Conservation (phyloP, 2,888 invertebrate species). For the Tenodera sinensis region DNA sequence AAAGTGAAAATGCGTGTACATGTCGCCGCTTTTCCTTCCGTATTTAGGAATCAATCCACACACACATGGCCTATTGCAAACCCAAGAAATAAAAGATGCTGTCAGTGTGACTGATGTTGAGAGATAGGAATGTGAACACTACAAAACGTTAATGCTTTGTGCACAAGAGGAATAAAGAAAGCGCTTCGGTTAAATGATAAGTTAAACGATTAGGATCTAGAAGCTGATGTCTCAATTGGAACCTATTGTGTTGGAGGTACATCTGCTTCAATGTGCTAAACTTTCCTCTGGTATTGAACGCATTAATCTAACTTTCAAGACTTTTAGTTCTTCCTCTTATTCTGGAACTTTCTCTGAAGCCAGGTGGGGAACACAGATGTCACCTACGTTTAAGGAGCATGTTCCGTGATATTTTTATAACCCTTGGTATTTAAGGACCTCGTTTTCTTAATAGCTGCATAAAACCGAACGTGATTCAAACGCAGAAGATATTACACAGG, state of each 20-base stretch:
- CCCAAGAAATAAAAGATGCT: not conserved
- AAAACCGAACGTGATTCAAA: not conserved
- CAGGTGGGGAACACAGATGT: not conserved
- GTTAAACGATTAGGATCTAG: not conserved
- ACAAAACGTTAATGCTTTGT: not conserved
- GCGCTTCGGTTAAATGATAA: not conserved
- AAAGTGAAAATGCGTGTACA: not conserved
- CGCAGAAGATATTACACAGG: no score
- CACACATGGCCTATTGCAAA: not conserved
- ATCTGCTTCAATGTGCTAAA: not conserved
- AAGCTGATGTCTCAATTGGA: not conserved
- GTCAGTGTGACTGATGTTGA: not conserved
- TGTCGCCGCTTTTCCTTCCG: not conserved
- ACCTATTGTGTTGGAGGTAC: not conserved
- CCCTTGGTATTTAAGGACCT: not conserved
- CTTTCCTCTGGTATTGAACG: not conserved
- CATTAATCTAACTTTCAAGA: not conserved
- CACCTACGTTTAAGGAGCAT: not conserved
- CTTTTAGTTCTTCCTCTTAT: not conserved
- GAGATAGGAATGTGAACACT: not conserved
- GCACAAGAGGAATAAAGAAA: not conserved
- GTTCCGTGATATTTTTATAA: not conserved
- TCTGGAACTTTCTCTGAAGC: not conserved
- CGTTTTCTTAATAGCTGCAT: not conserved
- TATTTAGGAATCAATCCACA: not conserved